phyloP scores from a whole-genome alignment of 2,888 invertebrate genomes.

The Atherix ibis region DNA sequence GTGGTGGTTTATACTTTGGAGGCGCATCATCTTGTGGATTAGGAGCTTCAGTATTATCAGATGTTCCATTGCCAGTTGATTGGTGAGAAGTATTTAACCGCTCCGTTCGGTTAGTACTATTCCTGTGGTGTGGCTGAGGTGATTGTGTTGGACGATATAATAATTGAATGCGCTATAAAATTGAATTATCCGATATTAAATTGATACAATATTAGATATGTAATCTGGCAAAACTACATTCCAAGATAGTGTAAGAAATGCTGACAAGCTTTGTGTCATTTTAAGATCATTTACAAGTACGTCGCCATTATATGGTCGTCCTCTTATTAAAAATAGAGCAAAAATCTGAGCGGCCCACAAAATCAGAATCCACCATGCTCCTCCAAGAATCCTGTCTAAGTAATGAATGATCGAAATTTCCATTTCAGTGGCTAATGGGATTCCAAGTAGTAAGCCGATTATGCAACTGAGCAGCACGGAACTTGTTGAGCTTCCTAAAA shows the following conservation, averaged over 20 bases:
- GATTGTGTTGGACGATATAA: slow-evolving; percentile 59
- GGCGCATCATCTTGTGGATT: slow-evolving; percentile 52
- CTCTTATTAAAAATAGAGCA: slow-evolving; percentile 74
- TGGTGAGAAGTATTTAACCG: slow-evolving; percentile 15
- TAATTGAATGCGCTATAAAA: slow-evolving; percentile 55
- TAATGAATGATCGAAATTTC: slow-evolving; percentile 72
- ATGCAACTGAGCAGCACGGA: slow-evolving; percentile 62
- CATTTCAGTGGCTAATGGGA: slow-evolving; percentile 73
- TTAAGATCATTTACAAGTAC: slow-evolving; percentile 29
- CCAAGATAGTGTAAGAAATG: slow-evolving; percentile 69
- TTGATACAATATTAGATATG: too few relatives aligned
- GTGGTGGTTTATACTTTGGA: slow-evolving; percentile 87
- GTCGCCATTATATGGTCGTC: slow-evolving; percentile 66
- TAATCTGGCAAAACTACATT: slow-evolving; percentile 73
- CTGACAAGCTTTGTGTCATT: slow-evolving; percentile 39
- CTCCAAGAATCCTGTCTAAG: slow-evolving; percentile 68
- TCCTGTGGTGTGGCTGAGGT: too few relatives aligned
- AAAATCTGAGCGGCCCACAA: slow-evolving; percentile 59
- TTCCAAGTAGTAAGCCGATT: slow-evolving; percentile 64
- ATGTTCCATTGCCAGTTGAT: slow-evolving; percentile 6
- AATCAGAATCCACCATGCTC: slow-evolving; percentile 75
- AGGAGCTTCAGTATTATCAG: slow-evolving; percentile 15
- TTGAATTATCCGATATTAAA: slow-evolving; percentile 3
- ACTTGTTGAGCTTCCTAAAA: slow-evolving; percentile 56
- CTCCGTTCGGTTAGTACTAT: slow-evolving; percentile 11